Evolutionary conservation across 1,140 invertebrate genomes (phyloP).

Genomic region (Trichonephila inaurata): DNA sequence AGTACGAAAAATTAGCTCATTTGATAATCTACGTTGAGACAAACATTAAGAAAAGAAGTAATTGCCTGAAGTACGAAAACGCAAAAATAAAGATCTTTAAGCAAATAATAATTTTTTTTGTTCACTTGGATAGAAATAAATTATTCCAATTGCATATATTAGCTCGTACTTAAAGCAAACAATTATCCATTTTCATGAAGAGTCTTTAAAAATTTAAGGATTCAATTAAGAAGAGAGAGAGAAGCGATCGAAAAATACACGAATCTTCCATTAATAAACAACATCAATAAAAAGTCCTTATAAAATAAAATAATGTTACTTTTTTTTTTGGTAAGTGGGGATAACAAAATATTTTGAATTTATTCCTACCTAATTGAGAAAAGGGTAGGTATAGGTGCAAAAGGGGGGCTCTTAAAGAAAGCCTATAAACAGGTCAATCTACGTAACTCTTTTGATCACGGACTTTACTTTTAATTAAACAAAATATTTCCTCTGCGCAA

Average conservation of each 20-base stretch:
- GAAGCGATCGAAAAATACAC: background rate
- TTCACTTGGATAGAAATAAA: background rate
- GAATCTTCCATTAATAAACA: constrained; percentile 51
- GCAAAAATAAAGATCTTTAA: too few species aligned
- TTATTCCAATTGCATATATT: background rate
- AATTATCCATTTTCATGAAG: background rate
- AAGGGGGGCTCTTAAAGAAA: background rate
- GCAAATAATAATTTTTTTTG: too few species aligned
- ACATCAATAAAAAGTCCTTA: constrained; percentile 1
- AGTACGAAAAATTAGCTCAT: too few species aligned
- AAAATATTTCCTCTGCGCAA: constrained; percentile 65
- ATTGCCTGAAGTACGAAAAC: too few species aligned
- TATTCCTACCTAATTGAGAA: constrained; percentile 38
- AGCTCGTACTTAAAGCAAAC: background rate
- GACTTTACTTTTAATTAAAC: constrained; percentile 75
- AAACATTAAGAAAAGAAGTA: too few species aligned
- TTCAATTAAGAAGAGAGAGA: background rate
- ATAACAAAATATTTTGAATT: constrained; percentile 52
- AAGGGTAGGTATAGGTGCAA: background rate
- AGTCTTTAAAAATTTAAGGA: background rate
- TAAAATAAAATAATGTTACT: background rate
- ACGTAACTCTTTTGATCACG: constrained; percentile 51
- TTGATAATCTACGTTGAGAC: too few species aligned
- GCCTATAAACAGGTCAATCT: constrained; percentile 54
- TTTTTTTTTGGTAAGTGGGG: background rate